Conservation (phyloP, 2,797 vertebrate species). For the Cephalopachus bancanus region DNA sequence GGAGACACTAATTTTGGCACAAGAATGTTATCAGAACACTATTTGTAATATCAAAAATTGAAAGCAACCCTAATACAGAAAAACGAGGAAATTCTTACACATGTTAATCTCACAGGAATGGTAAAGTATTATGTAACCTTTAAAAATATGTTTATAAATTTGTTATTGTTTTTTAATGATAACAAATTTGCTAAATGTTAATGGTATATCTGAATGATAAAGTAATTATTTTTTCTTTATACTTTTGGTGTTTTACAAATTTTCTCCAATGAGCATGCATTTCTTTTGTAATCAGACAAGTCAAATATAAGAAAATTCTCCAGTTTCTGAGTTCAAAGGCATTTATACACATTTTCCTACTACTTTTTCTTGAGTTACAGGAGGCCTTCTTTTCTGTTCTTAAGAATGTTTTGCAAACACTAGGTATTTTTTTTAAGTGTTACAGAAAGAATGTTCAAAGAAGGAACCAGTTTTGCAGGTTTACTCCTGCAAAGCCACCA, state of each 20-base stretch:
- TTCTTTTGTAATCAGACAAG: conserved; percentile 34
- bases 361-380: not conserved
- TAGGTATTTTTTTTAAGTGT: conserved; percentile 39
- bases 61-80: conserved; percentile 29
- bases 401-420: conserved; percentile 48
- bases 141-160: conserved; percentile 38
- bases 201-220: not conserved
- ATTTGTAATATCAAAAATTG: not conserved
- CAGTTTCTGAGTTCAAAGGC: conserved; percentile 4
- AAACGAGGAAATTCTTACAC: not conserved
- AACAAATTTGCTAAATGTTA: not conserved
- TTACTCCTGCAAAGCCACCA: not conserved
- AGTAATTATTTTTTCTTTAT: conserved; percentile 32
- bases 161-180: not conserved
- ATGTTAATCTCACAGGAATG: not conserved
- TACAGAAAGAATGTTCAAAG: conserved; percentile 55
- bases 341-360: not conserved
- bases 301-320: conserved; percentile 32
- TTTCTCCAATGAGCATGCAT: not conserved
- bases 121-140: not conserved
- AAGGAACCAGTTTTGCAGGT: conserved; percentile 40
- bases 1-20: not conserved
- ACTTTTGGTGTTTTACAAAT: not conserved
- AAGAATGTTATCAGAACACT: not conserved
- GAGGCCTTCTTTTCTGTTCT: not conserved